Percentiles rank a stretch among this genome's conserved stretches.
phyloP scores from a whole-genome alignment of 1,140 invertebrate species.

The Brachionus angularis region DNA sequence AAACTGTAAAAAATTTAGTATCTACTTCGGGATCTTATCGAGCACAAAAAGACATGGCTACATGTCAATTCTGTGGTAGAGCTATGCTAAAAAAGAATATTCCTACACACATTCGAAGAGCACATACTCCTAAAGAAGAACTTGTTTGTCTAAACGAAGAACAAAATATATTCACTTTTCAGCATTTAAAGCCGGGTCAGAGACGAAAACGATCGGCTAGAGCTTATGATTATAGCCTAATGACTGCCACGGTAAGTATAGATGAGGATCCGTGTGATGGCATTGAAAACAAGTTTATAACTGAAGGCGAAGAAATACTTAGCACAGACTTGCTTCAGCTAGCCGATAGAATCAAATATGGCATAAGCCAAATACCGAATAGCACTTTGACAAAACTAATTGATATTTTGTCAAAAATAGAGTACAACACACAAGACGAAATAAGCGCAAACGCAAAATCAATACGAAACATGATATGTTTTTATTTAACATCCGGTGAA shows the following conservation, averaged over 20 bases:
- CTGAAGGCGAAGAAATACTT: slow-evolving; percentile 42
- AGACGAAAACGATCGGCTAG: slow-evolving; percentile 33
- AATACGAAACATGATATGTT: slow-evolving; percentile 40
- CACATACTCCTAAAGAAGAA: slow-evolving; percentile 43
- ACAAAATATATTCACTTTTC: slow-evolving; percentile 41
- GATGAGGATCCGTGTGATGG: slow-evolving; percentile 41
- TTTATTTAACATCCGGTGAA: slow-evolving; percentile 39
- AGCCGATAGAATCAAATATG: slow-evolving; percentile 42
- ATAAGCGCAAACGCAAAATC: slow-evolving; percentile 30
- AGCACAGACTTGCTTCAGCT: slow-evolving; percentile 37
- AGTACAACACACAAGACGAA: slow-evolving; percentile 28
- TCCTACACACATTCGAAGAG: slow-evolving; percentile 28
- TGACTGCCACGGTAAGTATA: slow-evolving; percentile 40
- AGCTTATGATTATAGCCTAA: slow-evolving; percentile 40
- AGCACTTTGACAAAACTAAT: slow-evolving; percentile 27
- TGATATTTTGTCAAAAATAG: slow-evolving; percentile 28
- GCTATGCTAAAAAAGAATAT: slow-evolving; percentile 44
- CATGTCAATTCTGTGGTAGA: slow-evolving; percentile 38
- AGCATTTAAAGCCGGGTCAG: slow-evolving; percentile 33
- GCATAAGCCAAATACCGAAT: slow-evolving; percentile 30
- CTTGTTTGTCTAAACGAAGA: slow-evolving; percentile 42
- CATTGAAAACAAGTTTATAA: slow-evolving; percentile 41
- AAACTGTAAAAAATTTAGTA: too few relatives aligned
- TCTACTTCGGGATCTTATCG: slow-evolving; percentile 4
- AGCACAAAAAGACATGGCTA: slow-evolving; percentile 22